Evolutionary conservation across 2,888 invertebrate species (phyloP), one percentile per base, ranked within the genome.

Genomic region (Drosophila barbarae): DNA sequence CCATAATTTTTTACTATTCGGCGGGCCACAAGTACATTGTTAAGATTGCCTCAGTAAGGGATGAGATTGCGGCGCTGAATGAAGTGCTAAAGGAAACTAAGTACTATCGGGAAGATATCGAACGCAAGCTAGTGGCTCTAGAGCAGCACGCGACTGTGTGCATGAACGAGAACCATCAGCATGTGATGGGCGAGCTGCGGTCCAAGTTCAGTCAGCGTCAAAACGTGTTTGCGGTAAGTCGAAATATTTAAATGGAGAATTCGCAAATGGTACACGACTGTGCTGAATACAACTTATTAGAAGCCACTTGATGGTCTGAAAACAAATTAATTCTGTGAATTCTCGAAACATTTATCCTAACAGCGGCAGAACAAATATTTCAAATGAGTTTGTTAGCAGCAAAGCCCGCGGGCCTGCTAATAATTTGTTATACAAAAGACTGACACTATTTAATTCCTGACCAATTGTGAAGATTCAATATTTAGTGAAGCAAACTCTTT

Each of bases 1-100:
- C 86, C 39, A 71, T 89, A 9, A 76, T 90, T 6, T 89, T 88
- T 54, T 90, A 89, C 61, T 89, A 89, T 52, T 87, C 88, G 7
- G 87, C 89, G 12, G 90, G 89, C 0, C 89, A 90, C 57, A 90
- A 90, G 70, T 89, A 90, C 71, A 86, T 90, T 44, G 85, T 90
- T 2, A 90, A 89, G 82, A 86, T 90, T 44, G 85, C 88, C 23
- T 73, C 87, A 3, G 87, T 89, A 1, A 86, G 90, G 4, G 90
- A 90, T 74, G 90, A 90, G 76, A 88, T 90, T 28, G 87, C 88
- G 6, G 84, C 84, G 28, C 78, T 90, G 34, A 90, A 88, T 56
- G 87, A 89, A 49, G 85, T 89, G 15, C 76, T 90, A 5, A 73
- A 81, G n/a, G 90, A 89, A 70, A 89, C 90, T 0, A 88, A 87